These are phyloP conservation scores for Danionella cerebrum DNA, from an alignment of 2,113 vertebrate genomes.

Conservation along the genomic window DNA sequence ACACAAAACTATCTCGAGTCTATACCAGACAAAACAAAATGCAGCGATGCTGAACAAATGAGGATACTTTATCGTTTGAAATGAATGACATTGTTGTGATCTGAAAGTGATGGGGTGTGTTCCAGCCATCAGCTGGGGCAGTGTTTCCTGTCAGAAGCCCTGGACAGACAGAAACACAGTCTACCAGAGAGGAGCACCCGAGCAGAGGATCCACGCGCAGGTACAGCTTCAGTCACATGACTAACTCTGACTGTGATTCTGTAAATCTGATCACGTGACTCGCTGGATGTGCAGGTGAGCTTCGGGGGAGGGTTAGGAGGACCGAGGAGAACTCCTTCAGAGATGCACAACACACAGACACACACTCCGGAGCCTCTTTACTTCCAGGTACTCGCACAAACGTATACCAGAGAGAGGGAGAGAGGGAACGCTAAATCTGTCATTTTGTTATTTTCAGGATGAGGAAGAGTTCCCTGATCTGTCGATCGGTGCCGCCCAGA, in stretches of 20 bases:
- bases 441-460: conserved; percentile 63
- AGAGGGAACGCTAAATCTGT: too few species aligned
- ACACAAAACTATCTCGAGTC: too few species aligned
- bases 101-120: conserved; percentile 32
- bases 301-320: conserved; percentile 57
- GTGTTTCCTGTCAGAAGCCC: conserved; percentile 77
- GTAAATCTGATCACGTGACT: not conserved
- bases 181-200: conserved; percentile 73
- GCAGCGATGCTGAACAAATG: too few species aligned
- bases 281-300: conserved; percentile 1
- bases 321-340: conserved; percentile 62
- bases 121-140: conserved; percentile 73
- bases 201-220: conserved; percentile 78
- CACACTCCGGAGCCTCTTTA: conserved; percentile 79
- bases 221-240: conserved; percentile 49
- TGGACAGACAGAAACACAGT: conserved; percentile 77
- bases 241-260: not conserved
- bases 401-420: too few species aligned
- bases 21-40: too few species aligned
- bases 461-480: conserved; percentile 89
- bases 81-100: too few species aligned
- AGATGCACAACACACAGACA: conserved; percentile 54
- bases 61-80: too few species aligned
- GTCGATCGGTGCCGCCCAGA: conserved; percentile 58
- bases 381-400: conserved; percentile 75